Percentiles rank a stretch among this genome's conserved stretches.
Conservation (phyloP, 2,113 vertebrate species). For the Anhinga rufa region DNA sequence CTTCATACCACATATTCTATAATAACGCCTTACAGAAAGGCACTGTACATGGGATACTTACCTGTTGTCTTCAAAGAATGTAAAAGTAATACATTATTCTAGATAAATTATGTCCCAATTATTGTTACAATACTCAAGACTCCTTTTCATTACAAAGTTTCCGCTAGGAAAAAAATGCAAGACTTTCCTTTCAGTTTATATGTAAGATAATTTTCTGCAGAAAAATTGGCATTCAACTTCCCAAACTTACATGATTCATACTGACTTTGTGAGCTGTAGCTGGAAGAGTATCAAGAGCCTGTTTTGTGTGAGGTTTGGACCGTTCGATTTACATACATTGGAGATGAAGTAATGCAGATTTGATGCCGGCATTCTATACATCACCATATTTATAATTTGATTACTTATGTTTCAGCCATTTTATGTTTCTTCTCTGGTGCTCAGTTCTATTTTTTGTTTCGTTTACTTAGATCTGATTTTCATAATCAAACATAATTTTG, state of each 20-base stretch:
- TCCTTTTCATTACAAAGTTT: neutral
- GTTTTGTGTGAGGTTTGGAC: neutral
- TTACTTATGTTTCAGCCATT: neutral
- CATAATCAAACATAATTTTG: neutral
- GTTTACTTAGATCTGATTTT: neutral
- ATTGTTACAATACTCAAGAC: neutral
- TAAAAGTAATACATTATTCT: neutral
- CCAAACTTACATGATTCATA: neutral
- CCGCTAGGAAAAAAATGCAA: neutral
- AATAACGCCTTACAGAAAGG: neutral
- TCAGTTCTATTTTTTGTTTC: constrained; percentile 9
- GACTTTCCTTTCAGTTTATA: neutral
- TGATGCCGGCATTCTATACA: neutral
- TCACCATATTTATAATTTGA: neutral
- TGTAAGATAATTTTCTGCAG: neutral
- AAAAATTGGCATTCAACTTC: neutral
- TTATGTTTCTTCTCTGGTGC: neutral
- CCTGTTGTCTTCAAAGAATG: neutral
- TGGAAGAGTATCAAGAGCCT: neutral
- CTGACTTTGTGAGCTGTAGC: neutral
- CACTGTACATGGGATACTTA: neutral
- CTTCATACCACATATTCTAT: neutral
- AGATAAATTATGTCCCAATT: neutral
- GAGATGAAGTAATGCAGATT: neutral
- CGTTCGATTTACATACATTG: neutral